These are phyloP conservation scores for Drosophila greeni DNA, from an alignment of 2,888 invertebrate species.

Conservation along the genomic window DNA sequence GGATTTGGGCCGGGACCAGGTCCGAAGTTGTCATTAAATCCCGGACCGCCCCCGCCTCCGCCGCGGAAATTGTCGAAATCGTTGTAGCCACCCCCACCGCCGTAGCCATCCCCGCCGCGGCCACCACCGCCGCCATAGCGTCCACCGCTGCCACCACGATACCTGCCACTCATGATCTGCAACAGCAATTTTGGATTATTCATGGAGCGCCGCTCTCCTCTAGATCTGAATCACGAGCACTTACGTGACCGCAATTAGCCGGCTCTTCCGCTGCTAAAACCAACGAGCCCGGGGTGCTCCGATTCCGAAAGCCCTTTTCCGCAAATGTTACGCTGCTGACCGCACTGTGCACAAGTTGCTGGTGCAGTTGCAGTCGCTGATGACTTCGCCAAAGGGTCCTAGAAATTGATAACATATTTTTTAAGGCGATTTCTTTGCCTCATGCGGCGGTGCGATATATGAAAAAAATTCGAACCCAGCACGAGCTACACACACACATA, in stretches of 20 bases:
- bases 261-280: constrained; percentile 20
- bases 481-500: constrained; percentile 52
- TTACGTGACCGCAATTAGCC: constrained; percentile 67
- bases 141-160: constrained; percentile 63
- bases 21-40: constrained; percentile 64
- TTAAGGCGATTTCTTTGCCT: constrained; percentile 25
- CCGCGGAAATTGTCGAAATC: constrained; percentile 59
- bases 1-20: constrained; percentile 64
- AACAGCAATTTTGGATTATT: constrained; percentile 2
- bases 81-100: constrained; percentile 53
- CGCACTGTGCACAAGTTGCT: constrained; percentile 31
- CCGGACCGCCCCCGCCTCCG: constrained; percentile 48
- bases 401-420: constrained; percentile 72
- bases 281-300: constrained; percentile 29
- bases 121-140: constrained; percentile 55
- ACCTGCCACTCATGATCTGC: constrained; percentile 72
- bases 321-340: constrained; percentile 28
- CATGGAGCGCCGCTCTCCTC: constrained; percentile 1
- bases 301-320: constrained; percentile 25
- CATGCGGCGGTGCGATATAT: constrained; percentile 26
- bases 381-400: constrained; percentile 63
- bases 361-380: constrained; percentile 49
- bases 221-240: constrained; percentile 39
- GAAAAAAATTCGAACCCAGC: constrained; percentile 45
- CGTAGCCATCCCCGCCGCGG: constrained; percentile 54